Conservation (phyloP, 2,888 invertebrate genomes). For the Drosophila parthenogenetica region DNA sequence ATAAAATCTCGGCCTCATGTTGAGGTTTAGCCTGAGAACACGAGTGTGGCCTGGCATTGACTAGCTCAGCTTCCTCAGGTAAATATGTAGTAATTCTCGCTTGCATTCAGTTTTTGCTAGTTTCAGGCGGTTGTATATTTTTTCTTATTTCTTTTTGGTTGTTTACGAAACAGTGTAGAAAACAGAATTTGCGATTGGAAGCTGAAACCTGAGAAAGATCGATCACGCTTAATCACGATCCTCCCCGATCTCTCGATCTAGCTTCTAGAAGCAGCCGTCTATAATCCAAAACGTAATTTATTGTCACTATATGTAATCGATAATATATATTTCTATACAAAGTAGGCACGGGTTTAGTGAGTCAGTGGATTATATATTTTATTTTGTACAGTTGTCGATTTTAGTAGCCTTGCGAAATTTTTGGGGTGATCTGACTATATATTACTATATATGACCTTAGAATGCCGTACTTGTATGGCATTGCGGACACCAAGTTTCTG, state of each 20-base stretch:
- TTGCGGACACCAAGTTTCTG: constrained; percentile 68
- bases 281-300: constrained; percentile 12
- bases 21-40: constrained; percentile 25
- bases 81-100: constrained; percentile 37
- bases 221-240: constrained; percentile 12
- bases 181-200: constrained; percentile 26
- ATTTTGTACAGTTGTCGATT: constrained; percentile 8
- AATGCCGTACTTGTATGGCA: constrained; percentile 69
- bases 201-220: constrained; percentile 29
- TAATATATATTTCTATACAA: not conserved
- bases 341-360: constrained; percentile 4
- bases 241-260: not conserved
- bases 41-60: constrained; percentile 12
- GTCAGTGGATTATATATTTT: constrained; percentile 10
- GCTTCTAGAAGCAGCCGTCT: not conserved
- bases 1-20: constrained; percentile 1
- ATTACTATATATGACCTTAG: constrained; percentile 3
- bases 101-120: constrained; percentile 47
- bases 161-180: constrained; percentile 58
- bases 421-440: not conserved
- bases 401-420: constrained; percentile 30
- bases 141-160: constrained; percentile 13
- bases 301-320: not conserved
- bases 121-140: constrained; percentile 27
- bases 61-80: constrained; percentile 1